Evolutionary conservation across 2,113 vertebrate species (phyloP), one percentile per base, ranked within the genome.

Genomic region (Plestiodon gilberti): DNA sequence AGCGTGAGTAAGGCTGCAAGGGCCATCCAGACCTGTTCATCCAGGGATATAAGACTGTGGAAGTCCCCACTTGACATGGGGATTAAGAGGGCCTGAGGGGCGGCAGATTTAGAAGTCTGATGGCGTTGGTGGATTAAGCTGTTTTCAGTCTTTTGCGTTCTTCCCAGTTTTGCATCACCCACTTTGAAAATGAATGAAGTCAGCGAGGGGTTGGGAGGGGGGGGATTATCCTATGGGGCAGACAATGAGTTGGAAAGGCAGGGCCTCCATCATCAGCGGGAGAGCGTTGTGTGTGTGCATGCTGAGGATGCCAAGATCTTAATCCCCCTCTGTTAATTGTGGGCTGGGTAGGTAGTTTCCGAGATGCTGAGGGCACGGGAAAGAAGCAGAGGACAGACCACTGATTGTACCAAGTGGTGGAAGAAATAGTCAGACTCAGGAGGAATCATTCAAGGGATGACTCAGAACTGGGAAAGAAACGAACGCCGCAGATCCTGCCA

Each of bases 401-500:
- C 20, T 14, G 48, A 35, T 40, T 81, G 80, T 59, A 28, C 64
- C 1, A 55, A 70, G 57, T 13, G 78, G 20, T 23, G 67, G 30
- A 33, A 64, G 62, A 35, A 48, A n/a, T 7, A 1, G 74, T 30
- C 25, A 3, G 81, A 23, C n/a, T n/a, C n/a, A n/a, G n/a, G n/a
- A 62, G 90, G 80, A 85, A 48, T n/a, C 2, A 13, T 17, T 22
- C 0, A 55, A 71, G 67, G 25, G 38, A 18, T 38, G 14, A 52
- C 38, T 89, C 90, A 90, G 90, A 91, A 93, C 88, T 67, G 93
- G 93, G 83, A 88, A 87, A 91, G 91, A 91, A 78, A 86, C 73
- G 92, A 86, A 82, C 86, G 86, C 85, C 87, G n/a, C 6, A 0
- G 62, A 33, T 67, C 30, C 15, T 35, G 65, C 81, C 43, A 82